These are phyloP conservation scores for Formica exsecta DNA, from an alignment of 1,140 invertebrate genomes.

Conservation along the genomic window DNA sequence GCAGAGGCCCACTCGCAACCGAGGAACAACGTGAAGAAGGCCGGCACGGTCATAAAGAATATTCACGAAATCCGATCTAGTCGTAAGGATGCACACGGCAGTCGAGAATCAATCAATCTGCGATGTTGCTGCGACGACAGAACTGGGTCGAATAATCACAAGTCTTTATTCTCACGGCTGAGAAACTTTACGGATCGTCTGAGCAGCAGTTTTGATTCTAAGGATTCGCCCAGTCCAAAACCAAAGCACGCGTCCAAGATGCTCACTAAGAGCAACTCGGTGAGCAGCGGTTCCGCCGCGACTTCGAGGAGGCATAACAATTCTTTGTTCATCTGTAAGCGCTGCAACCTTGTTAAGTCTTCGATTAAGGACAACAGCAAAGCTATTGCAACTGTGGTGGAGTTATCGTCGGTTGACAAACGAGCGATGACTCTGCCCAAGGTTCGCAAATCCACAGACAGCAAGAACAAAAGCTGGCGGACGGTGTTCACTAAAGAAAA, in stretches of 20 bases:
- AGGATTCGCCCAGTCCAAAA: conserved; percentile 78
- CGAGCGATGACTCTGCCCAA: conserved; percentile 84
- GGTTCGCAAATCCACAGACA: conserved; percentile 79
- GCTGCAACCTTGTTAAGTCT: conserved; percentile 79
- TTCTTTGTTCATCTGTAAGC: conserved; percentile 76
- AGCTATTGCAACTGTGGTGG: conserved; percentile 66
- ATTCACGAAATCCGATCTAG: conserved; percentile 66
- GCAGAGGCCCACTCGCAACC: conserved; percentile 33
- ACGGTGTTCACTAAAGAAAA: conserved; percentile 85
- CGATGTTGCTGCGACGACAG: conserved; percentile 83
- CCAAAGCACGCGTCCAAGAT: conserved; percentile 75
- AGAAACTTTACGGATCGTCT: conserved; percentile 83
- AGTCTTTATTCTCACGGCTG: conserved; percentile 81
- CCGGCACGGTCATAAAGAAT: conserved; percentile 50
- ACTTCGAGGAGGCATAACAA: conserved; percentile 66
- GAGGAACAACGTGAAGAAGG: conserved; percentile 71
- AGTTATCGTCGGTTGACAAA: conserved; percentile 77
- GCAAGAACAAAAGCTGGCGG: conserved; percentile 83
- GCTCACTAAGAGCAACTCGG: conserved; percentile 81
- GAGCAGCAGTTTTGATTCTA: conserved; percentile 84
- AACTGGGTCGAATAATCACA: conserved; percentile 79
- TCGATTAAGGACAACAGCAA: conserved; percentile 65
- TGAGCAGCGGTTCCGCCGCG: conserved; percentile 66
- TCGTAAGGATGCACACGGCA: conserved; percentile 65
- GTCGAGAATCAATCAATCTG: conserved; percentile 51